Evolutionary conservation across 2,888 invertebrate species (phyloP).

Genomic region (Octonoba sinensis): DNA sequence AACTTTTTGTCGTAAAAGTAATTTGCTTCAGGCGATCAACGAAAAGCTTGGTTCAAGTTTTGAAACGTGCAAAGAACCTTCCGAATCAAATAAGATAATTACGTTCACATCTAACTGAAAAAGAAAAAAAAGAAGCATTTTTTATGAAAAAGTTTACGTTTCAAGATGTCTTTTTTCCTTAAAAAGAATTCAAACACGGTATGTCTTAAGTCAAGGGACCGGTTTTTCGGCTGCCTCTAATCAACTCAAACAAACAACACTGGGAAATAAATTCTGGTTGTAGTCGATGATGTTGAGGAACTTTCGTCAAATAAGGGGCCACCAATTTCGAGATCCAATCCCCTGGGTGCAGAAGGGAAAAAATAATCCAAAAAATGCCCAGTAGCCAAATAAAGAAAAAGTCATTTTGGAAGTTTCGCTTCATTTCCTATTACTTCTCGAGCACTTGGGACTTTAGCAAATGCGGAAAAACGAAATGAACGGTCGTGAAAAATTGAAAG

Average conservation of each 20-base stretch:
- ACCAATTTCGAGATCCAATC: slow-evolving; percentile 39
- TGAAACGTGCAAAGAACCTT: too few species aligned
- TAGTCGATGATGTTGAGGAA: slow-evolving; percentile 7
- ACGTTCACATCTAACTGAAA: too few species aligned
- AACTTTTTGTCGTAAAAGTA: too few species aligned
- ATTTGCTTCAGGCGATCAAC: too few species aligned
- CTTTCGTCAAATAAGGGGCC: slow-evolving; percentile 35
- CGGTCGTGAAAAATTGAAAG: slow-evolving; percentile 46
- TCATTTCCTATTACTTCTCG: slow-evolving; percentile 25
- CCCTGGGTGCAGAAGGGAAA: slow-evolving; percentile 13
- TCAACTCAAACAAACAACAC: slow-evolving; percentile 53
- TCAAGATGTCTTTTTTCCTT: background rate
- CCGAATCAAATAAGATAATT: too few species aligned
- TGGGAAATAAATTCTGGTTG: slow-evolving; percentile 17
- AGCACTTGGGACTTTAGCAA: slow-evolving; percentile 19
- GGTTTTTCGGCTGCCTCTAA: slow-evolving; percentile 11
- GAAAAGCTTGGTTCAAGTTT: too few species aligned
- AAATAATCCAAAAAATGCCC: background rate
- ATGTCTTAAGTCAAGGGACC: too few species aligned
- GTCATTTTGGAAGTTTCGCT: slow-evolving; percentile 17
- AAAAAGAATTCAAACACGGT: background rate
- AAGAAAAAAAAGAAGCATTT: too few species aligned
- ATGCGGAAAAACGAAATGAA: slow-evolving; percentile 29
- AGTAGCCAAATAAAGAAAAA: slow-evolving; percentile 3
- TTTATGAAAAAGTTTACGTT: too few species aligned